These are phyloP conservation scores for Thalassarche chlororhynchos DNA, from an alignment of 2,113 vertebrate genomes.

Conservation along the genomic window DNA sequence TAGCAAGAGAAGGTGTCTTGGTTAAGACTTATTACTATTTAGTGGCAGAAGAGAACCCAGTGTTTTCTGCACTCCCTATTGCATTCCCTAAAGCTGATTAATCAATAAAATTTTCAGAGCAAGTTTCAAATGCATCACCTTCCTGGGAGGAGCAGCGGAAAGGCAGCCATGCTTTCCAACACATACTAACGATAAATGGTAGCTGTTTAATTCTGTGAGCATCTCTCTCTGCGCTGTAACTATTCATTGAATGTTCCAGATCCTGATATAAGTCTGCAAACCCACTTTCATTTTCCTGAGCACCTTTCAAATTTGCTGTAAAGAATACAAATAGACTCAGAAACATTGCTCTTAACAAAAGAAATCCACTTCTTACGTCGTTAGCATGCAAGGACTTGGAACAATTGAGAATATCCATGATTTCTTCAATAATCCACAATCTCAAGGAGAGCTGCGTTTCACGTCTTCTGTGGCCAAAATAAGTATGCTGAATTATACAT, in stretches of 20 bases:
- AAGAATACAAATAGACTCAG: background rate
- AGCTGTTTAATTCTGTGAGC: background rate
- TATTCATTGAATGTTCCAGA: background rate
- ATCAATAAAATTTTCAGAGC: background rate
- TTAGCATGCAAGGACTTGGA: background rate
- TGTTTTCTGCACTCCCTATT: background rate
- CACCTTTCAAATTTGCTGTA: background rate
- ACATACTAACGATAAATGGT: background rate
- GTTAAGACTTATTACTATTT: background rate
- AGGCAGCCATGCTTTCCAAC: background rate
- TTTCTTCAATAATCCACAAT: background rate
- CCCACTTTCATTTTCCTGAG: background rate
- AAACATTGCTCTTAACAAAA: background rate
- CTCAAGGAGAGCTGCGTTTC: background rate
- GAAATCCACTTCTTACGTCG: background rate
- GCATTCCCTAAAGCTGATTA: background rate
- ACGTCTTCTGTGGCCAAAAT: background rate
- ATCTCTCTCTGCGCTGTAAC: background rate
- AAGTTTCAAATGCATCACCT: background rate
- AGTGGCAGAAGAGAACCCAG: background rate
- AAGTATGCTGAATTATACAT: background rate
- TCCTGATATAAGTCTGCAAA: background rate
- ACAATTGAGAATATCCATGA: background rate
- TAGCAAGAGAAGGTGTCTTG: background rate
- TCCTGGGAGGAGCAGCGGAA: background rate